These are phyloP conservation scores for Zeugodacus cucurbitae DNA, from an alignment of 1,140 invertebrate species.

Conservation along the genomic window DNA sequence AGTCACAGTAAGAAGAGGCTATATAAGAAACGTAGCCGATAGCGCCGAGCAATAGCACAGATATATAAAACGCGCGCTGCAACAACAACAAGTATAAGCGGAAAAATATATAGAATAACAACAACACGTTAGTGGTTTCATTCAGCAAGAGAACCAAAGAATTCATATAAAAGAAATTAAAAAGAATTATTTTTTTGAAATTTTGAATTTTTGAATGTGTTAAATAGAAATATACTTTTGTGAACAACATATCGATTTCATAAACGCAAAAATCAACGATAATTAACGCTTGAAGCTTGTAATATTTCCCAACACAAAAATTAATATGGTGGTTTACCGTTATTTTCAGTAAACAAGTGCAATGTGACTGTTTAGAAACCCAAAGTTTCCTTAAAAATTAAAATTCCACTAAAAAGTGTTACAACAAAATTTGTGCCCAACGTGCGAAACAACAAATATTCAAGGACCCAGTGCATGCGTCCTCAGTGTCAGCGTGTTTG, in stretches of 20 bases:
- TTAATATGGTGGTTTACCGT: not conserved
- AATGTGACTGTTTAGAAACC: constrained; percentile 30
- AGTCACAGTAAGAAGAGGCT: constrained; percentile 15
- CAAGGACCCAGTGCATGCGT: constrained; percentile 20
- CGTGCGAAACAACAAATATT: not conserved
- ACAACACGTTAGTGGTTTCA: not conserved
- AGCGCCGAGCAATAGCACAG: not conserved
- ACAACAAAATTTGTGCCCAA: not conserved
- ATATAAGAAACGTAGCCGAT: not conserved
- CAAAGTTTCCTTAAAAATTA: not conserved
- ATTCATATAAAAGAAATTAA: no score
- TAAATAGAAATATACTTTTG: not conserved
- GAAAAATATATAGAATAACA: not conserved
- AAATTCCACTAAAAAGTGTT: not conserved
- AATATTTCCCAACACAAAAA: not conserved
- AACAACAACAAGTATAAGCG: not conserved
- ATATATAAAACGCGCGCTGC: not conserved
- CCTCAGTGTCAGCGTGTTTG: not conserved
- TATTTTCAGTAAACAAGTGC: constrained; percentile 13
- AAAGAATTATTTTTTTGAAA: no score
- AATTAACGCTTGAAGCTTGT: not conserved
- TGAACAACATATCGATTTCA: not conserved
- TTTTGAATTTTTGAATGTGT: no score
- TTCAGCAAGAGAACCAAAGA: no score
- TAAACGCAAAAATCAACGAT: not conserved